Evolutionary conservation across 2,113 vertebrate genomes (phyloP).

Genomic region (Tympanuchus pallidicinctus): DNA sequence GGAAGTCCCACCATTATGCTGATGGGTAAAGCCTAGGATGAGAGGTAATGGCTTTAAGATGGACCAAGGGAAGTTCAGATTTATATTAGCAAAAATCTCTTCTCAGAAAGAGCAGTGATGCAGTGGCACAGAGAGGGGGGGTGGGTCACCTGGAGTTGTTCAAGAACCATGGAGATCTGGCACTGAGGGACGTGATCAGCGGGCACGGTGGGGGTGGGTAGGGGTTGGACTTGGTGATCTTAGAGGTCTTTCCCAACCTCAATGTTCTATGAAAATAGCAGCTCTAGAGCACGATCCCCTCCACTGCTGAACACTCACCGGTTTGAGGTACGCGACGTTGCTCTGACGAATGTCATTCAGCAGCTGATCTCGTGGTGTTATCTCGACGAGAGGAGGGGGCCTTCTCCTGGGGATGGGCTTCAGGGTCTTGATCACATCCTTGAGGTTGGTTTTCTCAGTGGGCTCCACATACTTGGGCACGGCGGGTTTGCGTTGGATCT

Average conservation of each 20-base stretch:
- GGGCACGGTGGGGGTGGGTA: too few relatives aligned
- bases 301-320: conserved; percentile 71
- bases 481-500: conserved; percentile 77
- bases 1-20: neutral
- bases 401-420: conserved; percentile 90
- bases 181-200: too few relatives aligned
- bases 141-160: too few relatives aligned
- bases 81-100: too few relatives aligned
- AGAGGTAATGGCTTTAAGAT: too few relatives aligned
- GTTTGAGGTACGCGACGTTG: conserved; percentile 92
- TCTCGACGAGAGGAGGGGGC: conserved; percentile 86
- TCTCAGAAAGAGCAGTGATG: too few relatives aligned
- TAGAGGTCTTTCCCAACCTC: too few relatives aligned
- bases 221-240: too few relatives aligned
- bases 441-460: conserved; percentile 88
- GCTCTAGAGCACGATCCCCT: neutral
- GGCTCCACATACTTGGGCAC: conserved; percentile 63
- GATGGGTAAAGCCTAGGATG: rapidly evolving
- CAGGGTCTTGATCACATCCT: conserved; percentile 90
- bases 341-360: conserved; percentile 92
- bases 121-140: too few relatives aligned
- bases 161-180: too few relatives aligned
- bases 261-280: too few relatives aligned
- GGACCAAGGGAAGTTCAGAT: too few relatives aligned
- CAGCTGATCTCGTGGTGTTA: conserved; percentile 90